Evolutionary conservation across 2,113 vertebrate species (phyloP), one percentile per base, ranked within the genome.

Genomic region (Sinocyclocheilus anshuiensis): DNA sequence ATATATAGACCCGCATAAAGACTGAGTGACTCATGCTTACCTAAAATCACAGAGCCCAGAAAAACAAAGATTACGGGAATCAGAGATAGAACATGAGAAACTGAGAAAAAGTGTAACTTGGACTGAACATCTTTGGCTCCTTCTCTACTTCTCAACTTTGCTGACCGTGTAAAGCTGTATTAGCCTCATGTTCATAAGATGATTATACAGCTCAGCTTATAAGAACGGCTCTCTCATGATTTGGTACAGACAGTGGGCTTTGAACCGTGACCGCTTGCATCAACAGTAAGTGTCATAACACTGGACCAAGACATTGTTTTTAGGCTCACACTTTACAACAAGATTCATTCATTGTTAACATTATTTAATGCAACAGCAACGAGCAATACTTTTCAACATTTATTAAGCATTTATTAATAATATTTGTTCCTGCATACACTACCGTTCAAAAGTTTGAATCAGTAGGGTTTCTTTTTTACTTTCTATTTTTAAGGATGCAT

Each of bases 1-100:
- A 91, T 86, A 91, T 91, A 91, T 89, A 90, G 87, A 81, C 71
- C 3, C 6, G 67, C 81, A 72, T 65, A 81, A 77, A 65, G 78
- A 67, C 85, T 71, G 72, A 42, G 71, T 90, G 89, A 89, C 80
- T 89, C 87, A 90, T 36, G 55, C 86, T 77, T 71, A 89, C 74
- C 83, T 82, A 88, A 90, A 88, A 65, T 83, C 81, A 50, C 81
- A 65, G 12, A 78, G 50, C 69, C 85, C 77, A 84, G 72, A 83
- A 84, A 84, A 81, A 61, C 45, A 79, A 80, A 45, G 72, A 79
- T 50, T 29, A 79, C 10, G 24, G 2, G 77, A 83, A 42, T 20
- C 9, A 26, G 29, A 42, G 83, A 57, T 8, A 36, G 81, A 83
- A 71, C 24, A 71, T 53, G 26, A 55, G 53, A 33, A 42, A 80